Conservation (phyloP, 2,797 vertebrate genomes). For the Cuniculus paca region DNA sequence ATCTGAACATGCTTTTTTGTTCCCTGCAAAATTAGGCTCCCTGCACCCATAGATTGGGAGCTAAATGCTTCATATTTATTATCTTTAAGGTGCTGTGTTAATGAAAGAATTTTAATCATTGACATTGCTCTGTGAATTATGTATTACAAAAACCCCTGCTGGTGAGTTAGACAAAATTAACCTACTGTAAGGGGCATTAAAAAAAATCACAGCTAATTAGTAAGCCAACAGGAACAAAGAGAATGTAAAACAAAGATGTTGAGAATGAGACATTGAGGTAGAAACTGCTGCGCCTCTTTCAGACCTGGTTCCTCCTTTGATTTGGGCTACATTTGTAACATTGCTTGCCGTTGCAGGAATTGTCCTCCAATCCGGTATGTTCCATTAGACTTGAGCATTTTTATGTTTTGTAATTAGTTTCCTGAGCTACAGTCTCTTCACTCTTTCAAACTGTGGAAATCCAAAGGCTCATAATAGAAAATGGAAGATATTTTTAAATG, state of each 20-base stretch:
- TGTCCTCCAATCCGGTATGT: conserved; percentile 85
- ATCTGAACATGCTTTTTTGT: conserved; percentile 82
- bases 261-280: conserved; percentile 84
- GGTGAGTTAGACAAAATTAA: conserved; percentile 92
- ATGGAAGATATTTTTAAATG: conserved; percentile 91
- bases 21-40: conserved; percentile 84
- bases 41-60: conserved; percentile 86
- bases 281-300: conserved; percentile 82
- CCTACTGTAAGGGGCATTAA: conserved; percentile 90
- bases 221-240: conserved; percentile 90
- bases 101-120: conserved; percentile 92
- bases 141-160: conserved; percentile 92
- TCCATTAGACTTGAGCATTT: conserved; percentile 88
- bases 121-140: conserved; percentile 91
- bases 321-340: conserved; percentile 61
- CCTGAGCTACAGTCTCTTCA: conserved; percentile 88
- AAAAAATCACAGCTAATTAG: conserved; percentile 91
- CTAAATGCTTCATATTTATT: conserved; percentile 89
- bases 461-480: conserved; percentile 90
- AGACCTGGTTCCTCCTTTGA: conserved; percentile 80
- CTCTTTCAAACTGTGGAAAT: conserved; percentile 89
- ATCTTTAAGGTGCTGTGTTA: conserved; percentile 91
- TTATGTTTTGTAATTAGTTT: conserved; percentile 92
- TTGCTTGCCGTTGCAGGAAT: conserved; percentile 74
- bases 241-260: conserved; percentile 87